Evolutionary conservation across 2,888 invertebrate genomes (phyloP).

Genomic region (Ornithoptera alexandrae): DNA sequence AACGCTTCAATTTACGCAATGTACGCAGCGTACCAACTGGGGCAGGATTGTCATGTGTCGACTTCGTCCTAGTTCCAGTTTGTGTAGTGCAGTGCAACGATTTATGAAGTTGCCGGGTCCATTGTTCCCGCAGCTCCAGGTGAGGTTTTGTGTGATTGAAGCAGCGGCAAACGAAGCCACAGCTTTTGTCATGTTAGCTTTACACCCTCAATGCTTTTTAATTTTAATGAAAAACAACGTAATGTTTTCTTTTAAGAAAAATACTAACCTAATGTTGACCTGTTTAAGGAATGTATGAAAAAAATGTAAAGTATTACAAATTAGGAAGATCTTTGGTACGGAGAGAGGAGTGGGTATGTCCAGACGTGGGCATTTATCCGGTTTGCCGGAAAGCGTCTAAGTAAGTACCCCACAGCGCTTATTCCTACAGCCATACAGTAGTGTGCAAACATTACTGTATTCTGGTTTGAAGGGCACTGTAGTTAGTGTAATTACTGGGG

Average conservation of each 20-base stretch:
- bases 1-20: background rate
- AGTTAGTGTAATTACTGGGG: no score
- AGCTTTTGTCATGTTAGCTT: constrained; percentile 15
- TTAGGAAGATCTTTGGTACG: no score
- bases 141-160: constrained; percentile 17
- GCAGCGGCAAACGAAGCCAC: constrained; percentile 17
- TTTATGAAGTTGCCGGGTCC: constrained; percentile 24
- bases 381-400: no score
- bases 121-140: constrained; percentile 19
- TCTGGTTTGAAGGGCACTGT: no score
- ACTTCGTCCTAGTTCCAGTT: constrained; percentile 24
- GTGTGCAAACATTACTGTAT: no score
- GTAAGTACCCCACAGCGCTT: no score
- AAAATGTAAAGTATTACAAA: background rate
- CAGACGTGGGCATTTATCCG: no score
- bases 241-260: background rate
- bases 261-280: background rate
- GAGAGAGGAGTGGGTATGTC: no score
- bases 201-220: background rate
- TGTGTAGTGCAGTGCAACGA: constrained; percentile 19
- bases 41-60: constrained; percentile 10
- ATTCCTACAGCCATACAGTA: no score
- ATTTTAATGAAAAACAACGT: background rate
- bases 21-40: background rate
- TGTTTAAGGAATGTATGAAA: background rate